A percentile compares a stretch with the other conserved stretches of the same genome.
phyloP scores from a whole-genome alignment of 2,888 invertebrate genomes.

The Quadroppia sp. region DNA sequence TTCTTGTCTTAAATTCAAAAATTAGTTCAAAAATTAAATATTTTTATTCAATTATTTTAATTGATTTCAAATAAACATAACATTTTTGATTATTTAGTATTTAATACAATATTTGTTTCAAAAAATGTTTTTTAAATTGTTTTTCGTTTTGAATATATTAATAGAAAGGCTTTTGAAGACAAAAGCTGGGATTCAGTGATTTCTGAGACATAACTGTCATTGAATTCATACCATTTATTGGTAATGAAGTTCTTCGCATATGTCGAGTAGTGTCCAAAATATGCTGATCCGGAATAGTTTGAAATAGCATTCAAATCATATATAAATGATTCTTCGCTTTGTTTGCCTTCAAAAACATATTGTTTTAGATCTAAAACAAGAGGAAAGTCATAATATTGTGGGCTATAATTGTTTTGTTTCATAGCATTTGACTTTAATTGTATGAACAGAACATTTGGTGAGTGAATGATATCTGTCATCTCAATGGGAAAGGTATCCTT shows the following conservation, averaged over 20 bases:
- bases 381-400: too few relatives aligned
- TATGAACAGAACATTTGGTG: background rate
- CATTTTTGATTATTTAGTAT: too few relatives aligned
- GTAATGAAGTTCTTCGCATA: background rate
- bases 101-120: too few relatives aligned
- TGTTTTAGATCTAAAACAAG: too few relatives aligned
- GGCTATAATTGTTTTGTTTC: too few relatives aligned
- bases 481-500: background rate
- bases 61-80: too few relatives aligned
- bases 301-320: conserved; percentile 6
- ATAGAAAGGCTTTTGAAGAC: background rate
- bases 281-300: background rate
- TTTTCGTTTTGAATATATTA: background rate
- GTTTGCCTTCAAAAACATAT: background rate
- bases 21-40: too few relatives aligned
- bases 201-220: background rate
- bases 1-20: too few relatives aligned
- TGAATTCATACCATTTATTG: background rate
- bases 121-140: background rate
- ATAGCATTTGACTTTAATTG: background rate
- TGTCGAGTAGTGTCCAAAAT: background rate
- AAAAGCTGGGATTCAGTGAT: background rate
- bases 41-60: too few relatives aligned
- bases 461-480: background rate
- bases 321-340: background rate